Evolutionary conservation across 2,888 invertebrate species (phyloP).

Genomic region (Drosophila dives): DNA sequence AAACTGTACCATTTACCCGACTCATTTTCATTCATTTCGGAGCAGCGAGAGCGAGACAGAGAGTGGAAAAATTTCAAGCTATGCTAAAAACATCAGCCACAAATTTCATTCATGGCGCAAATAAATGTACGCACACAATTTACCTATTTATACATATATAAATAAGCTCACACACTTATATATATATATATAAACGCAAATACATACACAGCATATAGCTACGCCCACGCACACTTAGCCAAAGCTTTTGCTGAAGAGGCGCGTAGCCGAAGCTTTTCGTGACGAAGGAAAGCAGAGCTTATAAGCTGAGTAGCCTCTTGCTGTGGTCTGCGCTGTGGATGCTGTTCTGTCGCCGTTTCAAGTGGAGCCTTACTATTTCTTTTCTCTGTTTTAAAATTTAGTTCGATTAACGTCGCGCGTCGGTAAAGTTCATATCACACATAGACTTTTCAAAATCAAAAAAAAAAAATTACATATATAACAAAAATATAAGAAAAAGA

Average conservation of each 20-base stretch:
- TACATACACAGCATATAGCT: neutral
- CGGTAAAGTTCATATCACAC: conserved; percentile 24
- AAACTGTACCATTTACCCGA: neutral
- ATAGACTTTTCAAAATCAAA: neutral
- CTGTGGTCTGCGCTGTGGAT: conserved; percentile 33
- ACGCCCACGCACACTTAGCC: conserved; percentile 14
- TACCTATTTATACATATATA: conserved; percentile 3
- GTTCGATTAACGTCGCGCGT: conserved; percentile 38
- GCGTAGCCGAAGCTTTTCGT: neutral
- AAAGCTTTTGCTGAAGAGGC: neutral
- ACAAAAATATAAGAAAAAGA: neutral
- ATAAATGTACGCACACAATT: conserved; percentile 37
- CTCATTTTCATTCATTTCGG: neutral
- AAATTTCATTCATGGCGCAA: conserved; percentile 53
- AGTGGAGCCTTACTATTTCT: conserved; percentile 2
- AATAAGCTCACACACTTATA: neutral
- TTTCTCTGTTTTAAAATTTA: conserved; percentile 18
- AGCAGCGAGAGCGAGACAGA: neutral
- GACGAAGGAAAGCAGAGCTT: conserved; percentile 1
- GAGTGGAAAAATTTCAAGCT: conserved; percentile 5
- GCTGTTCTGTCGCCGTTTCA: conserved; percentile 16
- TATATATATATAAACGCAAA: neutral
- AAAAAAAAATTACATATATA: neutral
- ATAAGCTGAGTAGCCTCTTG: conserved; percentile 7
- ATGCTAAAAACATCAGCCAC: conserved; percentile 11